phyloP scores from a whole-genome alignment of 2,888 invertebrate genomes.

The Exocentrus adspersus region DNA sequence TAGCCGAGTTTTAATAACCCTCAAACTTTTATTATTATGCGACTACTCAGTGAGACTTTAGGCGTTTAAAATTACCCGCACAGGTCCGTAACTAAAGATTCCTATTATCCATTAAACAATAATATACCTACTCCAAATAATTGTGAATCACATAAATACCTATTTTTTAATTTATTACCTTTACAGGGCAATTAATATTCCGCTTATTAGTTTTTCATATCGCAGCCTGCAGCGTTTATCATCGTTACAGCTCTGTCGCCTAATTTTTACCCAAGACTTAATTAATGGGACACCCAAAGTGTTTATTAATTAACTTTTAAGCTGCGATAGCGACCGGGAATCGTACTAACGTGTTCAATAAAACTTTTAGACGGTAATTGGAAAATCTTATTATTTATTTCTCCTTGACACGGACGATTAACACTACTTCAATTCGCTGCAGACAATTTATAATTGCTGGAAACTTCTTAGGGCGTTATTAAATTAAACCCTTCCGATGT shows the following conservation, averaged over 20 bases:
- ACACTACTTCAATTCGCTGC: slow-evolving; percentile 19
- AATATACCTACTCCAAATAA: too few relatives aligned
- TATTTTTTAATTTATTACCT: too few relatives aligned
- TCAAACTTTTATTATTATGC: slow-evolving; percentile 17
- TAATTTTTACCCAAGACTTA: slow-evolving; percentile 21
- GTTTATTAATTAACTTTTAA: slow-evolving; percentile 31
- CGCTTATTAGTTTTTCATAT: too few relatives aligned
- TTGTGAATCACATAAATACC: too few relatives aligned
- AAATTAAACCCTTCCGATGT: slow-evolving; percentile 19
- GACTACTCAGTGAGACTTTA: slow-evolving; percentile 6
- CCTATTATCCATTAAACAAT: too few relatives aligned
- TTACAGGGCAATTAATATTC: too few relatives aligned
- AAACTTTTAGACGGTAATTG: slow-evolving; percentile 30
- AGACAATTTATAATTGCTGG: slow-evolving; percentile 25
- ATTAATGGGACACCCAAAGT: slow-evolving; percentile 21
- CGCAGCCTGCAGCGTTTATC: too few relatives aligned
- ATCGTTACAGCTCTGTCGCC: not conserved
- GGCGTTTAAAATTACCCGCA: slow-evolving; percentile 14
- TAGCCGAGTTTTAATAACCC: slow-evolving; percentile 24
- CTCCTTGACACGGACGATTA: slow-evolving; percentile 16
- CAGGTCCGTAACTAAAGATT: too few relatives aligned
- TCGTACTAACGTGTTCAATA: slow-evolving; percentile 25
- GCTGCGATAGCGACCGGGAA: slow-evolving; percentile 10
- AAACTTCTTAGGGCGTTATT: slow-evolving; percentile 17
- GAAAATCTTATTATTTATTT: slow-evolving; percentile 33